These are phyloP conservation scores for Jordanella pulchra DNA, from an alignment of 2,797 vertebrate genomes.

Conservation along the genomic window DNA sequence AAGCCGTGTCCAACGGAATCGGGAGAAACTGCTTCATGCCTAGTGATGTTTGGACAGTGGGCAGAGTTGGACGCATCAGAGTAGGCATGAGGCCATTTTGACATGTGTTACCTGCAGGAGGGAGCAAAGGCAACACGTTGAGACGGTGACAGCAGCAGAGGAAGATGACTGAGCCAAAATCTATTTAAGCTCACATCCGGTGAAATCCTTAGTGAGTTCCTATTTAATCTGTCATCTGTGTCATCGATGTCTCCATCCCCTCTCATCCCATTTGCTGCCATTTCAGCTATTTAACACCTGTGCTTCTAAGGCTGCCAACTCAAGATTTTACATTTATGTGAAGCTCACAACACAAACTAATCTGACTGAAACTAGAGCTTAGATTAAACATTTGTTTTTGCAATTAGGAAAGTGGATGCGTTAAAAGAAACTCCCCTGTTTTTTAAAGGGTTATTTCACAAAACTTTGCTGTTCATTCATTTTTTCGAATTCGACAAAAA, in stretches of 20 bases:
- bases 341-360: background rate
- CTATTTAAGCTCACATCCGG: background rate
- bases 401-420: background rate
- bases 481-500: background rate
- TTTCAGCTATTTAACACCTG: slow-evolving; percentile 19
- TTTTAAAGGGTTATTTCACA: background rate
- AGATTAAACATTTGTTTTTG: slow-evolving; percentile 1
- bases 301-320: background rate
- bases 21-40: slow-evolving; percentile 94
- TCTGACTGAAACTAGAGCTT: slow-evolving; percentile 19
- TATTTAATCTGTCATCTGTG: background rate
- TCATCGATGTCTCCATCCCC: background rate
- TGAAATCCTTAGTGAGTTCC: background rate
- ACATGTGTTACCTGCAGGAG: slow-evolving; percentile 89
- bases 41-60: slow-evolving; percentile 86
- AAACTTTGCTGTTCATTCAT: too few relatives aligned
- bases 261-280: slow-evolving; percentile 4
- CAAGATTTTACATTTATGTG: slow-evolving; percentile 6
- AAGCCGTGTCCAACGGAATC: slow-evolving; percentile 87
- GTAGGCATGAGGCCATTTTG: slow-evolving; percentile 92
- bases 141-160: slow-evolving; percentile 19
- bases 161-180: background rate
- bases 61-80: slow-evolving; percentile 88
- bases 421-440: slow-evolving; percentile 23
- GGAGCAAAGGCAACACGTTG: slow-evolving; percentile 46